phyloP scores from a whole-genome alignment of 2,797 vertebrate genomes.

The Sardinella longiceps region DNA sequence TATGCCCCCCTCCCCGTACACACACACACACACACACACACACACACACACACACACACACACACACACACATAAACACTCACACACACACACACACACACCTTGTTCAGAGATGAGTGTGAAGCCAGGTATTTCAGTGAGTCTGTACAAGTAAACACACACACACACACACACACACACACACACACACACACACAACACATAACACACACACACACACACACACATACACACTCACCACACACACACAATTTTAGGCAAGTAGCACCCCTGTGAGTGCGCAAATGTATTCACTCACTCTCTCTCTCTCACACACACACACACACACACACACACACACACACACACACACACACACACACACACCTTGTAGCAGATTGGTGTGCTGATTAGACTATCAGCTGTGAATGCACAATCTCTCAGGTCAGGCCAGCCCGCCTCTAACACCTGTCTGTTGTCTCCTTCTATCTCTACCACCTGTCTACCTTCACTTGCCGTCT shows the following conservation, averaged over 20 bases:
- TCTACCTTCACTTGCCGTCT: not conserved
- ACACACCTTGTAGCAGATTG: not conserved
- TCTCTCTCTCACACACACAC: too few relatives aligned
- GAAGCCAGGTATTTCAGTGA: too few relatives aligned
- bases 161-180: not conserved
- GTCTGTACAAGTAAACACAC: not conserved
- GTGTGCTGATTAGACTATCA: not conserved
- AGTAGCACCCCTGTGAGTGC: too few relatives aligned
- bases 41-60: conserved; percentile 15
- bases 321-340: not conserved
- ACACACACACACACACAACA: too few relatives aligned
- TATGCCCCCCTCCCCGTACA: not conserved
- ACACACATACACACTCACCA: not conserved
- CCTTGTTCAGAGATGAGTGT: not conserved
- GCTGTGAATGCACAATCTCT: not conserved
- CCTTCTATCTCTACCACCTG: not conserved
- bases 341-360: not conserved
- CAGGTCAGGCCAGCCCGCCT: conserved; percentile 9
- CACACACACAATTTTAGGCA: not conserved
- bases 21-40: conserved; percentile 26
- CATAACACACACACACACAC: not conserved
- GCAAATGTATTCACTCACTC: too few relatives aligned
- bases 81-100: not conserved
- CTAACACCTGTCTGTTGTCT: conserved; percentile 14
- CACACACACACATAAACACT: not conserved